Conservation (phyloP, 2,113 vertebrate species). For the Entomyzon cyanotis region DNA sequence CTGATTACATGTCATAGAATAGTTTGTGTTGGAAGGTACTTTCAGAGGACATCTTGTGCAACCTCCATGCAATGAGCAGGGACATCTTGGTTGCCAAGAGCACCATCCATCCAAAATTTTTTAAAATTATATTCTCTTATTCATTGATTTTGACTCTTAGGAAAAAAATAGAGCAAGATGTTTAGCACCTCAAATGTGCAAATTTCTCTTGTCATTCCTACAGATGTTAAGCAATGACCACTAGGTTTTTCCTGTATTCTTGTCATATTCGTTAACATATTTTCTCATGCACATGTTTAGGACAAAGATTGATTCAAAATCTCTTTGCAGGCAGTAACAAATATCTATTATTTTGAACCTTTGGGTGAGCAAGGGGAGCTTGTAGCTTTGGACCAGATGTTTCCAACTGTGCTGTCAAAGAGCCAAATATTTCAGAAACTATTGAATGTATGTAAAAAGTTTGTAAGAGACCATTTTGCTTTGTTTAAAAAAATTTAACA, state of each 20-base stretch:
- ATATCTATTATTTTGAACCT: not conserved
- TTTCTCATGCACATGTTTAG: not conserved
- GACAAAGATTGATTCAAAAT: not conserved
- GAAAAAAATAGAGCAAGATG: not conserved
- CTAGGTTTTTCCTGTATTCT: not conserved
- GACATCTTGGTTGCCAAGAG: not conserved
- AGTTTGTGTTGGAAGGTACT: not conserved
- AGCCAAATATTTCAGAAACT: not conserved
- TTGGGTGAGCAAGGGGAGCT: not conserved
- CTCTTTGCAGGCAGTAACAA: not conserved
- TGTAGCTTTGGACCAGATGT: not conserved
- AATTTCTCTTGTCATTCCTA: not conserved
- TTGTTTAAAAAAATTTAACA: not conserved
- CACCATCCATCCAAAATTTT: not conserved
- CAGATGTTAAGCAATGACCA: not conserved
- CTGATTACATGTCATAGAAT: not conserved
- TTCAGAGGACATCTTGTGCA: not conserved
- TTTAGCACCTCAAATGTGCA: not conserved
- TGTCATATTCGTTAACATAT: not conserved
- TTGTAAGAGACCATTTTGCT: not conserved
- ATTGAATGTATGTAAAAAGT: not conserved
- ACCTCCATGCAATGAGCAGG: not conserved
- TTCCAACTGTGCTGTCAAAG: not conserved
- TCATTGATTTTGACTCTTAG: not conserved
- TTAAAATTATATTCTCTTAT: not conserved